These are phyloP conservation scores for Sapajus apella DNA, from an alignment of 2,113 vertebrate genomes.

Conservation along the genomic window DNA sequence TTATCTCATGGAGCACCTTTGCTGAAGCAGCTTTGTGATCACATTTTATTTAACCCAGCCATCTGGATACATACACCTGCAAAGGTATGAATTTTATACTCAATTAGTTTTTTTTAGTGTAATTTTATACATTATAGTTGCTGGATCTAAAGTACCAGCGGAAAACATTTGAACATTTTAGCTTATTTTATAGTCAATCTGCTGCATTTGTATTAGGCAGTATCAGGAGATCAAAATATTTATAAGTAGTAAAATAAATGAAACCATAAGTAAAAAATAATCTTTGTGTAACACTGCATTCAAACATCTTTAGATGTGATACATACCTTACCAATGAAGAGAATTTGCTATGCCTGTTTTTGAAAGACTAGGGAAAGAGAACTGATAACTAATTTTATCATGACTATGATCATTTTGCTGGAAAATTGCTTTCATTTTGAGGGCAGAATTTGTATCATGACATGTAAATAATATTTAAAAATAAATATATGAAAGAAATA, in stretches of 20 bases:
- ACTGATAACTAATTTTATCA: neutral
- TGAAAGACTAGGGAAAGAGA: neutral
- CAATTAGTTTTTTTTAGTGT: neutral
- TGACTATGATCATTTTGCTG: neutral
- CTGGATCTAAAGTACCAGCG: neutral
- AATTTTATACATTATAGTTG: neutral
- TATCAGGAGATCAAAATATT: neutral
- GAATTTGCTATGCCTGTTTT: neutral
- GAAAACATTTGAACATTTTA: neutral
- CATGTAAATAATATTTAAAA: neutral
- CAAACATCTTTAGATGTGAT: neutral
- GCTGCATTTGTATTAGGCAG: neutral
- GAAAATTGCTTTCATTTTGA: conserved; percentile 14
- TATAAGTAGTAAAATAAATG: conserved; percentile 17
- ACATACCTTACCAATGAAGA: neutral
- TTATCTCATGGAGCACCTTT: conserved; percentile 97
- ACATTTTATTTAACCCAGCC: conserved; percentile 98
- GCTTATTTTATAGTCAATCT: neutral
- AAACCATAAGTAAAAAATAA: neutral
- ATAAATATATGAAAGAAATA: neutral
- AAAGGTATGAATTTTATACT: conserved; percentile 86
- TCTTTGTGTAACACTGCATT: neutral
- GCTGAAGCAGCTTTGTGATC: conserved; percentile 98
- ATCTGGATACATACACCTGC: conserved; percentile 99
- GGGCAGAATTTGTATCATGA: neutral